Evolutionary conservation across 2,888 invertebrate species (phyloP).

Genomic region (Cerastis rubricosa): DNA sequence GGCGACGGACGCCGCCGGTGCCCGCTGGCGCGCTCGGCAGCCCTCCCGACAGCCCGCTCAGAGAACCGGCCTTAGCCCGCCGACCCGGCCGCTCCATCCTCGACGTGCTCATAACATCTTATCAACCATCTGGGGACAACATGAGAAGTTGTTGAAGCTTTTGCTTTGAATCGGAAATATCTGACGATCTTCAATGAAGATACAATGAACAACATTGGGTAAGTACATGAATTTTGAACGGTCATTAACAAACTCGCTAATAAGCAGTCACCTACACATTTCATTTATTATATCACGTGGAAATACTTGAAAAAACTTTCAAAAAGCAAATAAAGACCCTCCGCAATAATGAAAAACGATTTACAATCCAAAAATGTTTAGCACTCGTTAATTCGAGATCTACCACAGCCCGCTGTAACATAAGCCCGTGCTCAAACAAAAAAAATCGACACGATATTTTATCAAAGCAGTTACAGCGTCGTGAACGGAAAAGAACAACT

Average conservation of each 20-base stretch:
- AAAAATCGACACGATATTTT: conserved; percentile 85
- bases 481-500: conserved; percentile 89
- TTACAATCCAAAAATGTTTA: conserved; percentile 51
- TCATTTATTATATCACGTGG: conserved; percentile 4
- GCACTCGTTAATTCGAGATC: conserved; percentile 58
- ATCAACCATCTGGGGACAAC: conserved; percentile 78
- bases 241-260: not conserved
- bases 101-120: conserved; percentile 82
- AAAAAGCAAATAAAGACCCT: conserved; percentile 23
- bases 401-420: conserved; percentile 57
- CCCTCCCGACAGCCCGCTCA: conserved; percentile 85
- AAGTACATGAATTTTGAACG: not conserved
- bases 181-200: not conserved
- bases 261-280: not conserved
- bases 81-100: conserved; percentile 88
- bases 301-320: conserved; percentile 16
- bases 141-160: not conserved
- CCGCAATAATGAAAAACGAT: conserved; percentile 48
- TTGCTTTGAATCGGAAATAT: not conserved
- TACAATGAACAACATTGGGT: not conserved
- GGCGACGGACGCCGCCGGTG: conserved; percentile 84
- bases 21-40: conserved; percentile 74
- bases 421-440: conserved; percentile 77
- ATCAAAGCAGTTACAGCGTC: conserved; percentile 84
- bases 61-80: conserved; percentile 86